phyloP scores from a whole-genome alignment of 2,888 invertebrate species.

The Rambutsinella grinnellia region DNA sequence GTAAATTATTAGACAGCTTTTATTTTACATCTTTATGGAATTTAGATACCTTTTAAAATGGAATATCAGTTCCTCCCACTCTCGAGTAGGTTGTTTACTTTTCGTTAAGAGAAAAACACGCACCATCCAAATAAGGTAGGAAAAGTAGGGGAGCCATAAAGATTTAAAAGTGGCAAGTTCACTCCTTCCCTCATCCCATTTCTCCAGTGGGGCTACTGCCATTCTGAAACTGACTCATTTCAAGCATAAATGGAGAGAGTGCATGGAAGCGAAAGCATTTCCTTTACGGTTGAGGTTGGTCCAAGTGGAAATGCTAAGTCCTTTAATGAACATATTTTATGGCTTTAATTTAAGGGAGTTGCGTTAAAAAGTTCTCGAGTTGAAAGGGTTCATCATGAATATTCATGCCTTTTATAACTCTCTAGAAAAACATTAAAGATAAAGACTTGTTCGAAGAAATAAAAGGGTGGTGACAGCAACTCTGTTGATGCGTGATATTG shows the following conservation, averaged over 20 bases:
- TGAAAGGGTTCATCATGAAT: conserved; percentile 33
- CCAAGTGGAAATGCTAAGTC: conserved; percentile 50
- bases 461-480: not conserved
- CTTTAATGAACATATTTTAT: conserved; percentile 56
- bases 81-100: conserved; percentile 55
- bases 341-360: conserved; percentile 38
- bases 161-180: too few relatives aligned
- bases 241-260: not conserved
- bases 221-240: too few relatives aligned
- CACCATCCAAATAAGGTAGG: too few relatives aligned
- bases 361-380: conserved; percentile 9
- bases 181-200: too few relatives aligned
- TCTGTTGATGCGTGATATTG: not conserved
- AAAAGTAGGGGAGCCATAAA: too few relatives aligned
- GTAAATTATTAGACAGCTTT: too few relatives aligned
- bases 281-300: not conserved
- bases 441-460: not conserved
- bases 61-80: conserved; percentile 37
- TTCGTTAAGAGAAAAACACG: conserved; percentile 41
- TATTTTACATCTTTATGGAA: too few relatives aligned
- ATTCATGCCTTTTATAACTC: conserved; percentile 50
- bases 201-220: too few relatives aligned
- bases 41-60: conserved; percentile 25
- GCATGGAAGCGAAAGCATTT: too few relatives aligned
- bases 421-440: too few relatives aligned